phyloP scores from a whole-genome alignment of 2,113 vertebrate genomes.

The Pholis gunnellus region DNA sequence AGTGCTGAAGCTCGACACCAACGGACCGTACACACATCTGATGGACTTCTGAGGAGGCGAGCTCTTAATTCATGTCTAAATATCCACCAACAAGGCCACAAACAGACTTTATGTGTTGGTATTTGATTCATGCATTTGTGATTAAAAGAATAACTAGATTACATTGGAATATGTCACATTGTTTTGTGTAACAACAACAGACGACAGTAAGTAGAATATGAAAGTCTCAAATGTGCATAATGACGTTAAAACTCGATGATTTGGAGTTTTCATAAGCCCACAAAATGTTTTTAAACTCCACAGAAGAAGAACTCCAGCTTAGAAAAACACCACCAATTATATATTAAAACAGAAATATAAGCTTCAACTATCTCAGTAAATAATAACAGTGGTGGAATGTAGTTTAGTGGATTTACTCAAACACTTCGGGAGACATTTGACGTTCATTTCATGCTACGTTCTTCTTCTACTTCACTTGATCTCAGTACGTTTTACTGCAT shows the following conservation, averaged over 20 bases:
- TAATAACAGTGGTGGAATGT: too few species aligned
- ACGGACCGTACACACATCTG: conserved; percentile 94
- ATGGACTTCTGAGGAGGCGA: conserved; percentile 87
- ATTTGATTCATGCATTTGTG: background rate
- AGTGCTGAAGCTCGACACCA: conserved; percentile 92
- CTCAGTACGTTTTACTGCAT: background rate
- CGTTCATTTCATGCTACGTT: background rate
- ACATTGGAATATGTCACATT: background rate
- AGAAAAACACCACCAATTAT: too few species aligned
- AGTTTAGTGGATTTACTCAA: too few species aligned
- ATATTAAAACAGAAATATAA: background rate
- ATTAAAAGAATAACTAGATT: background rate
- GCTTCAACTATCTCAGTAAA: background rate
- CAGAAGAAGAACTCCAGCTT: too few species aligned
- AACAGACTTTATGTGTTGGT: background rate
- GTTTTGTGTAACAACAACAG: too few species aligned
- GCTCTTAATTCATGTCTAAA: too few species aligned
- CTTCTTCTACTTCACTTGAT: background rate
- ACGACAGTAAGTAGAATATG: background rate
- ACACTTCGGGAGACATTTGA: too few species aligned
- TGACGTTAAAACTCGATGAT: background rate
- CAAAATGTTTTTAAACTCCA: too few species aligned
- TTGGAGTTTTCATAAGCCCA: background rate
- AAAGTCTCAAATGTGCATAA: background rate
- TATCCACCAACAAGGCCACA: background rate